Conservation (phyloP, 2,888 invertebrate species). For the Campoplex nolae region DNA sequence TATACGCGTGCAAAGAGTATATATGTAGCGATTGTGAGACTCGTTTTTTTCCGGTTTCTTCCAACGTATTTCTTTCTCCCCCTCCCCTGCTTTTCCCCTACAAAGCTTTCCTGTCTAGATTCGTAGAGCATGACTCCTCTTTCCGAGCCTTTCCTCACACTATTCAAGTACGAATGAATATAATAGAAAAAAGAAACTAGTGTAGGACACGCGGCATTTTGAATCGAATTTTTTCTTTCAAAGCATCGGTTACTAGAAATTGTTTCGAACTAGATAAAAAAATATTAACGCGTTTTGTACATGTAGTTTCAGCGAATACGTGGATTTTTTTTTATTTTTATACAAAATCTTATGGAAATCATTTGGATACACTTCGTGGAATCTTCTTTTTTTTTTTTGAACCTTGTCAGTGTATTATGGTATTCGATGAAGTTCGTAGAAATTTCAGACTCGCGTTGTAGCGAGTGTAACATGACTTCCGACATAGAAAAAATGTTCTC, state of each 20-base stretch:
- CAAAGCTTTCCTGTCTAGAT: neutral
- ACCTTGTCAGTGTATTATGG: neutral
- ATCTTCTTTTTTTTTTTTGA: neutral
- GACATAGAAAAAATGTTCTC: neutral
- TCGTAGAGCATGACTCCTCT: neutral
- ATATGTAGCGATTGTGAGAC: slow-evolving; percentile 2
- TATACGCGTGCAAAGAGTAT: neutral
- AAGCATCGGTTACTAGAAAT: neutral
- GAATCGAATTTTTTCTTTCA: neutral
- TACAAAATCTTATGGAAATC: neutral
- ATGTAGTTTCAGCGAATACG: neutral
- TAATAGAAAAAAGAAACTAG: neutral
- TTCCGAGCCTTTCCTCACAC: neutral
- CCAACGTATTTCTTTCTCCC: slow-evolving; percentile 6
- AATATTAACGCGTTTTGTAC: neutral
- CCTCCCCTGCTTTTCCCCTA: neutral
- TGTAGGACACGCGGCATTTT: neutral
- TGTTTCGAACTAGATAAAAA: neutral
- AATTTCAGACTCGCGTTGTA: neutral
- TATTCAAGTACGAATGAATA: neutral
- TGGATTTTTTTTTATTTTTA: neutral
- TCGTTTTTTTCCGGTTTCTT: slow-evolving; percentile 29
- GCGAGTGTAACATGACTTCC: neutral
- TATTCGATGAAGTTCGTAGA: neutral
- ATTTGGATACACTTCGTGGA: neutral